Percentiles rank a stretch among this genome's conserved stretches.
phyloP scores from a whole-genome alignment of 2,113 vertebrate genomes.

The Calyptommatus sinebrachiatus region DNA sequence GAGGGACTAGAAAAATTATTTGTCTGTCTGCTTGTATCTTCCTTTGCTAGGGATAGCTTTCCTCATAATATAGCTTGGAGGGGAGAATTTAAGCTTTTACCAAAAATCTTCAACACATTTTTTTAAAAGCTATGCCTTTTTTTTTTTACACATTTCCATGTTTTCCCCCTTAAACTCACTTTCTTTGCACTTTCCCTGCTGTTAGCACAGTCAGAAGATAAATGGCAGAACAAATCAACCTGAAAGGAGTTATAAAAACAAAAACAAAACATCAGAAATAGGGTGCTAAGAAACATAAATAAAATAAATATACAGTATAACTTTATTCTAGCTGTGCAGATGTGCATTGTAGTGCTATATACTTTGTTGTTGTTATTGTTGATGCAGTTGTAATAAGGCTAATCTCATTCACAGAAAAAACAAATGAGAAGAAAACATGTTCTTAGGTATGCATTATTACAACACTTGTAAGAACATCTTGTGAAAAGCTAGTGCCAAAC shows the following conservation, averaged over 20 bases:
- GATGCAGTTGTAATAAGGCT: background rate
- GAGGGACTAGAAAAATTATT: conserved; percentile 19
- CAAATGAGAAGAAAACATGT: background rate
- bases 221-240: conserved; percentile 30
- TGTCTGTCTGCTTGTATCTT: conserved; percentile 22
- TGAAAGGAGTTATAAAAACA: conserved; percentile 21
- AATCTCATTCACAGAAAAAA: background rate
- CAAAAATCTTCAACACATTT: conserved; percentile 44
- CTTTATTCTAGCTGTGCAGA: conserved; percentile 9
- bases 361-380: background rate
- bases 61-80: conserved; percentile 32
- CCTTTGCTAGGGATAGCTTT: conserved; percentile 41
- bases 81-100: conserved; percentile 27
- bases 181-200: conserved; percentile 35
- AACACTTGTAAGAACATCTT: fast-evolving
- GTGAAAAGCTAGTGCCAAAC: background rate
- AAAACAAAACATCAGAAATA: conserved; percentile 9
- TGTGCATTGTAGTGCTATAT: background rate
- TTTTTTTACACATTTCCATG: conserved; percentile 5
- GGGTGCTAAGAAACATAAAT: conserved; percentile 15
- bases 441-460: background rate
- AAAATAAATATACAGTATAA: conserved; percentile 9
- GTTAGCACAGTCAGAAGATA: conserved; percentile 22
- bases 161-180: conserved; percentile 25
- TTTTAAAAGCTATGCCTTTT: conserved; percentile 22